Percentiles rank a stretch among this genome's conserved stretches.
Conservation (phyloP, 2,888 invertebrate genomes). For the Nemotelus pantherinus region DNA sequence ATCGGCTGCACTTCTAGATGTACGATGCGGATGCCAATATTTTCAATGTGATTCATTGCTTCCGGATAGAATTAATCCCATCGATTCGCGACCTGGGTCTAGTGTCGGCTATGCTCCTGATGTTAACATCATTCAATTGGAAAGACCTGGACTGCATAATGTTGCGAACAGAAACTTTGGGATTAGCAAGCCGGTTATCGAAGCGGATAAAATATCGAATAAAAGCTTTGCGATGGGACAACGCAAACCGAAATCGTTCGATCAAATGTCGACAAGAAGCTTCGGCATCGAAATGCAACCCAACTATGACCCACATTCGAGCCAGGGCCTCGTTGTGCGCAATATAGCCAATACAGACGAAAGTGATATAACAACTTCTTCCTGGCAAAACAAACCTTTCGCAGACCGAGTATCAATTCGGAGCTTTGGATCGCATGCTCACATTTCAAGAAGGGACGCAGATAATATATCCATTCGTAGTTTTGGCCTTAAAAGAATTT, state of each 20-base stretch:
- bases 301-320: conserved; percentile 59
- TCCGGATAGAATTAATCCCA: conserved; percentile 78
- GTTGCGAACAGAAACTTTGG: conserved; percentile 58
- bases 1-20: conserved; percentile 78
- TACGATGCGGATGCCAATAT: conserved; percentile 87
- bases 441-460: conserved; percentile 52
- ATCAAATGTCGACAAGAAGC: conserved; percentile 50
- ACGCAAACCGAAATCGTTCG: conserved; percentile 48
- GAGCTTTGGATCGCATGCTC: conserved; percentile 52
- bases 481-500: conserved; percentile 61
- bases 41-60: conserved; percentile 82
- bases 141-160: conserved; percentile 52
- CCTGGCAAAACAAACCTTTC: conserved; percentile 34
- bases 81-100: conserved; percentile 73
- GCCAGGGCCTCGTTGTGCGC: conserved; percentile 59
- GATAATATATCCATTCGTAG: conserved; percentile 62
- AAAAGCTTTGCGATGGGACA: conserved; percentile 54
- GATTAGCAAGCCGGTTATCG: conserved; percentile 49
- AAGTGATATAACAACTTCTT: conserved; percentile 52
- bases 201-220: conserved; percentile 54
- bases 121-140: conserved; percentile 57
- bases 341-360: conserved; percentile 60
- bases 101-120: conserved; percentile 65
- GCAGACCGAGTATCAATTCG: conserved; percentile 57
- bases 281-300: conserved; percentile 56